Evolutionary conservation across 2,113 vertebrate genomes (phyloP), one percentile per base, ranked within the genome.

Genomic region (Pomatostomus ruficeps): DNA sequence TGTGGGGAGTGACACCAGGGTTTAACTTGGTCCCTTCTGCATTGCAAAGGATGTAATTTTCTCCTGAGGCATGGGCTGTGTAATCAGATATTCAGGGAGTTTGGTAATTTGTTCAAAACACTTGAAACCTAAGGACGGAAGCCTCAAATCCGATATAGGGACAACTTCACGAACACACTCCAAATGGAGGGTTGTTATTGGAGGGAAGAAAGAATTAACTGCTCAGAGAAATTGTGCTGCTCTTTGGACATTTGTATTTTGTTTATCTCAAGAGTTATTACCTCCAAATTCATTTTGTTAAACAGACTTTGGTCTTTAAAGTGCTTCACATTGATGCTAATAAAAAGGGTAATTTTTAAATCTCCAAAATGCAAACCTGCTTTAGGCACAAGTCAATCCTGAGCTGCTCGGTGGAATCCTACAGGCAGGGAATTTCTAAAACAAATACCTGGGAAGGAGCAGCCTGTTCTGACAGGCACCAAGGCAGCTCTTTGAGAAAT

Each of bases 341-440:
- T 59, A 89, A 61, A 93, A 81, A 71, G 40, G 15, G 19, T 88
- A 66, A 67, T 65, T 88, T 96, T 92, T 36, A 89, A 84, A 42
- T n/a, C 29, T 81, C 81, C 26, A 79, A 66, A 85, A 90, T 40
- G n/a, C 72, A 91, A 91, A 74, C 42, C 66, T 88, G 21, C 59
- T 88, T 78, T 75, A 88, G 88, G 81, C 51, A n/a, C 22, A 57
- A 78, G 70, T 73, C 66, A 73, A 43, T 81, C 48, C 49, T 2
- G 18, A 73, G 65, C 46, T 63, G 29, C 49, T 81, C 88, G 83
- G 29, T 71, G 79, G 79, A 93, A 94, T 81, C 43, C 78, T 89
- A 48, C 49, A 89, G 92, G 71, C 36, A 89, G 90, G 75, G 86
- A 93, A 90, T 95, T 93, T 94, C 85, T 93, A 75, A 95, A 97